phyloP scores from a whole-genome alignment of 1,140 invertebrate species.

The Augochlora pura region DNA sequence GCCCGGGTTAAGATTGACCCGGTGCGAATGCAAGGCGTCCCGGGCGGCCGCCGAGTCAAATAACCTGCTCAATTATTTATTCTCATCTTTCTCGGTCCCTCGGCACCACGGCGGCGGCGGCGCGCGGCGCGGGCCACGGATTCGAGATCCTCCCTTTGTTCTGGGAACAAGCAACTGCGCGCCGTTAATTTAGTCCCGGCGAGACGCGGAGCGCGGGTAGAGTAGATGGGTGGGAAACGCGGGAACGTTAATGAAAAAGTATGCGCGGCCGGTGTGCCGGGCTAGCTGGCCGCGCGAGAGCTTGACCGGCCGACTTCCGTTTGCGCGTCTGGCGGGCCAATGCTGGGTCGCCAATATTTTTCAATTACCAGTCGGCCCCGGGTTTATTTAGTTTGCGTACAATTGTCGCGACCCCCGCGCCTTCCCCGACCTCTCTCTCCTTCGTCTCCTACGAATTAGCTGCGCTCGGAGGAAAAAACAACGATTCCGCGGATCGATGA shows the following conservation, averaged over 20 bases:
- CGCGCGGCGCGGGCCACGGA: not conserved
- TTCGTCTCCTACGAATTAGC: conserved; percentile 28
- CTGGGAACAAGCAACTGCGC: conserved; percentile 24
- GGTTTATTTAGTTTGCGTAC: conserved; percentile 54
- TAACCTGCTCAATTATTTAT: conserved; percentile 47
- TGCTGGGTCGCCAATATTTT: conserved; percentile 54
- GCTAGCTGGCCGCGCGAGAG: no score
- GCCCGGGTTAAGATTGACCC: no score
- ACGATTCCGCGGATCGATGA: no score
- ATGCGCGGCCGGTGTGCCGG: conserved; percentile 38
- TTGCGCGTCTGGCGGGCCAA: not conserved
- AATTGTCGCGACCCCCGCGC: conserved; percentile 8
- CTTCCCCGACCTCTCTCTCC: not conserved
- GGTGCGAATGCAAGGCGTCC: no score
- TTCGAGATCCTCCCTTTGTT: conserved; percentile 29
- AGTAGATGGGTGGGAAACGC: conserved; percentile 40
- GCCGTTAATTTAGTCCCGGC: conserved; percentile 38
- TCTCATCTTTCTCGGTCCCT: conserved; percentile 1
- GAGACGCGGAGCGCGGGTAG: not conserved
- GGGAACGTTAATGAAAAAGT: conserved; percentile 61
- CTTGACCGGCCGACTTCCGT: conserved; percentile 54
- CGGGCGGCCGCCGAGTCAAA: not conserved
- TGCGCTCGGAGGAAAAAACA: not conserved
- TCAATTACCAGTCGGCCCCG: conserved; percentile 50
- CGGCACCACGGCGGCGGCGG: no score